Base-by-base conservation (phyloP, 1,140 invertebrate species). In the Proales similis region DNA sequence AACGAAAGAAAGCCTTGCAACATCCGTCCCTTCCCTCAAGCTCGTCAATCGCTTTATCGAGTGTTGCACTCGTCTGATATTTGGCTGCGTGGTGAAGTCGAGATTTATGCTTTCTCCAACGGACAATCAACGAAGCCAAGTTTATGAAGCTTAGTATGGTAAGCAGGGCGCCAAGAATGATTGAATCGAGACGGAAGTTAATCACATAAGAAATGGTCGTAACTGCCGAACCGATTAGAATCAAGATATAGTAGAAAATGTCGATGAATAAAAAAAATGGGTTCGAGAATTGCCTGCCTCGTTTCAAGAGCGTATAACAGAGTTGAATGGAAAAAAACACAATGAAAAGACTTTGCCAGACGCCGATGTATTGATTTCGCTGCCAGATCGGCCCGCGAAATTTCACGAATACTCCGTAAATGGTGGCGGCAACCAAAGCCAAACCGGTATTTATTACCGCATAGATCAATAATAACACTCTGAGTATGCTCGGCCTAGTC, bases 341-440 rank as follows among this genome's bases (percentile, higher is more conserved):
- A 20, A 53, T 32, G 11, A 24, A 20, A 17, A 26, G n/a, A 4
- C 22, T n/a, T 5, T 42, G 19, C 12, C 17, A 53, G 4, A 36
- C 9, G 3, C 48, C 48, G 17, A 53, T 53, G 48, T 14, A 53
- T 19, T 53, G 48, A 30, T 53, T 53, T 19, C 48, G 48, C n/a
- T 39, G 19, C 20, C 14, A 22, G 24, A 26, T 53, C 11, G 48
- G 48, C 27, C 48, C 48, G 12, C 29, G 29, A 11, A 9, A 19
- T n/a, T n/a, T n/a, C n/a, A n/a, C n/a, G n/a, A n/a, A n/a, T n/a
- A n/a, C n/a, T n/a, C n/a, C n/a, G n/a, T n/a, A n/a, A n/a, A n/a
- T n/a, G n/a, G n/a, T n/a, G n/a, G n/a, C n/a, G n/a, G n/a, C n/a
- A n/a, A n/a, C n/a, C n/a, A n/a, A n/a, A n/a, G n/a, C n/a, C n/a